A percentile compares a stretch with the other conserved stretches of the same genome.
These are phyloP conservation scores for Malurus leucopterus DNA, from an alignment of 2,797 vertebrate species.

Conservation along the genomic window DNA sequence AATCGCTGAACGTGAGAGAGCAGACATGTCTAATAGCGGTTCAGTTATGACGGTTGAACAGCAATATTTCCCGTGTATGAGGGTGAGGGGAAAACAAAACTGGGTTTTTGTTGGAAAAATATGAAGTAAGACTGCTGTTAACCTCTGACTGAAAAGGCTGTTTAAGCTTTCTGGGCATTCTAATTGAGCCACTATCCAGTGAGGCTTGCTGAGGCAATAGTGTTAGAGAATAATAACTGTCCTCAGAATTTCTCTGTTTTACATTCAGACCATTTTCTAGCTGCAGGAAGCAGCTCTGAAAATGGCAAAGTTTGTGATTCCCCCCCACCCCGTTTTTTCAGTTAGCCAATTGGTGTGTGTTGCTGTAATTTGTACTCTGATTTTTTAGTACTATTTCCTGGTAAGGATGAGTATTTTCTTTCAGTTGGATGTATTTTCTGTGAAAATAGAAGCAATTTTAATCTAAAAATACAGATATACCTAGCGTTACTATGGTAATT, in stretches of 20 bases:
- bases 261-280: background rate
- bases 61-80: background rate
- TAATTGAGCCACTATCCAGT: background rate
- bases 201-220: background rate
- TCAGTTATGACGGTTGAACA: background rate
- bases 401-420: slow-evolving; percentile 5
- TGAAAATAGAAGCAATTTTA: slow-evolving; percentile 12
- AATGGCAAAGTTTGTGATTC: background rate
- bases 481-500: slow-evolving; percentile 50
- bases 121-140: background rate
- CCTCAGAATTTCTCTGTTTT: background rate
- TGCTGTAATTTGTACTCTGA: background rate
- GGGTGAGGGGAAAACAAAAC: background rate
- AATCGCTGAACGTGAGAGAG: background rate
- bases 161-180: background rate
- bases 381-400: background rate
- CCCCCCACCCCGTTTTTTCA: accelerated
- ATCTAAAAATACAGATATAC: slow-evolving; percentile 37
- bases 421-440: background rate
- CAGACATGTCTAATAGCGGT: background rate
- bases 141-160: background rate
- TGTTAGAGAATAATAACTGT: background rate
- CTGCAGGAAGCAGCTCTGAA: background rate
- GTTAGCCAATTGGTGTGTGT: background rate
- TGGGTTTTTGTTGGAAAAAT: background rate